Conservation (phyloP, 1,140 invertebrate genomes). For the Camponotus floridanus region DNA sequence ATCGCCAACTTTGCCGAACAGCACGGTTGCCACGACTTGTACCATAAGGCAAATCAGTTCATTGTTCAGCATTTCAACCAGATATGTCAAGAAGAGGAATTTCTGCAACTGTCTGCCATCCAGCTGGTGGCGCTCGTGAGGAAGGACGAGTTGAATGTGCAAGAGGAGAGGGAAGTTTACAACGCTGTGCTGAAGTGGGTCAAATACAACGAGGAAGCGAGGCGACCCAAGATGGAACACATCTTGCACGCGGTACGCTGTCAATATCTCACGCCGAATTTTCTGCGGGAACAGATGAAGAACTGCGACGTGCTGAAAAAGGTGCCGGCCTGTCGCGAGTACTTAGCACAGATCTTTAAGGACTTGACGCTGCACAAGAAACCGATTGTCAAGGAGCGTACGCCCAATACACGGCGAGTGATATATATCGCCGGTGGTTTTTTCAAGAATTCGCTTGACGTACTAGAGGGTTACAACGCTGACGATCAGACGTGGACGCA, state of each 20-base stretch:
- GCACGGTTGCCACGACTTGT: conserved; percentile 94
- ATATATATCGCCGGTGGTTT: conserved; percentile 97
- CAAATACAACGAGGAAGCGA: conserved; percentile 93
- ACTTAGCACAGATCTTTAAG: conserved; percentile 95
- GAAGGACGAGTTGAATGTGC: conserved; percentile 95
- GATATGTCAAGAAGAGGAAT: conserved; percentile 96
- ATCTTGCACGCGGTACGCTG: conserved; percentile 95
- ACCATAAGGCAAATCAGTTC: conserved; percentile 95
- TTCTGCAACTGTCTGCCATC: conserved; percentile 92
- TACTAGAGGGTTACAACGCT: conserved; percentile 95
- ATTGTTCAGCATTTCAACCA: conserved; percentile 96
- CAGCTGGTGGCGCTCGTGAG: conserved; percentile 93
- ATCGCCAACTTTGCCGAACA: conserved; percentile 97
- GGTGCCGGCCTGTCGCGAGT: conserved; percentile 95
- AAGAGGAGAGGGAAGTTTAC: conserved; percentile 96
- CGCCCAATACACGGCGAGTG: conserved; percentile 94
- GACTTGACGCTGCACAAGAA: conserved; percentile 94
- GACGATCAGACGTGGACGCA: conserved; percentile 94
- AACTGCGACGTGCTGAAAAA: conserved; percentile 96
- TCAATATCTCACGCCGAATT: conserved; percentile 96
- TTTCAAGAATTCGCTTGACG: conserved; percentile 93
- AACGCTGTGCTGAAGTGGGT: conserved; percentile 97
- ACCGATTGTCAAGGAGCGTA: conserved; percentile 92
- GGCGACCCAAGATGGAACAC: conserved; percentile 94
- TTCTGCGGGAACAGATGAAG: conserved; percentile 95